A percentile compares a stretch with the other conserved stretches of the same genome.
Conservation (phyloP, 2,888 invertebrate genomes). For the Rhogogaster chlorosoma region DNA sequence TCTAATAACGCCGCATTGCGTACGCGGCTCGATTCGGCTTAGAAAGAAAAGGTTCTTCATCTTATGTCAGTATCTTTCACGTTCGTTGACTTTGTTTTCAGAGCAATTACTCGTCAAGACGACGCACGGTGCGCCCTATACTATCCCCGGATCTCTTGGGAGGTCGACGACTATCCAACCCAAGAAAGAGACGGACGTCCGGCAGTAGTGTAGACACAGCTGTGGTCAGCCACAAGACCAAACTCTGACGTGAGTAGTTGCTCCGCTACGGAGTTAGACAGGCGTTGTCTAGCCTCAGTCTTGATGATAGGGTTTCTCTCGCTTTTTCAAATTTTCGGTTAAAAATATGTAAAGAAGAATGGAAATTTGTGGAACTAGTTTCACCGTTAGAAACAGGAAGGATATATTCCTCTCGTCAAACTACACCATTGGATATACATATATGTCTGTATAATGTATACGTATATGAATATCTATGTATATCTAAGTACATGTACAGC, state of each 20-base stretch:
- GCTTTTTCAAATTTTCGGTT: background rate
- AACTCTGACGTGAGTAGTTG: conserved; percentile 67
- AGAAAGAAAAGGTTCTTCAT: background rate
- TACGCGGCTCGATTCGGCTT: too few species aligned
- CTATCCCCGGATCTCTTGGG: background rate
- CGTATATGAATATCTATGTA: background rate
- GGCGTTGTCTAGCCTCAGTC: conserved; percentile 58
- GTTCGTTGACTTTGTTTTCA: conserved; percentile 15
- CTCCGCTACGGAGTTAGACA: conserved; percentile 66
- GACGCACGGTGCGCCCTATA: background rate
- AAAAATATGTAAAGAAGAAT: background rate
- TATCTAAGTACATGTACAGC: background rate
- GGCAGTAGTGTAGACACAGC: conserved; percentile 70
- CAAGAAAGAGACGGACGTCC: conserved; percentile 55
- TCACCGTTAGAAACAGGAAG: background rate
- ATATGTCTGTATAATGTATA: too few species aligned
- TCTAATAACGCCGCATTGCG: background rate
- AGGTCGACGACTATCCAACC: conserved; percentile 1
- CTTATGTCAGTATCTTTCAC: background rate
- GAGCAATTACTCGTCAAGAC: conserved; percentile 42
- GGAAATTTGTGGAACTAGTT: background rate
- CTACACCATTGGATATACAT: background rate
- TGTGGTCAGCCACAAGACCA: conserved; percentile 69
- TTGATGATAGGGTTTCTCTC: background rate
- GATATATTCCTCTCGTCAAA: background rate